phyloP scores from a whole-genome alignment of 2,797 vertebrate species.

The Xerus rutilus region DNA sequence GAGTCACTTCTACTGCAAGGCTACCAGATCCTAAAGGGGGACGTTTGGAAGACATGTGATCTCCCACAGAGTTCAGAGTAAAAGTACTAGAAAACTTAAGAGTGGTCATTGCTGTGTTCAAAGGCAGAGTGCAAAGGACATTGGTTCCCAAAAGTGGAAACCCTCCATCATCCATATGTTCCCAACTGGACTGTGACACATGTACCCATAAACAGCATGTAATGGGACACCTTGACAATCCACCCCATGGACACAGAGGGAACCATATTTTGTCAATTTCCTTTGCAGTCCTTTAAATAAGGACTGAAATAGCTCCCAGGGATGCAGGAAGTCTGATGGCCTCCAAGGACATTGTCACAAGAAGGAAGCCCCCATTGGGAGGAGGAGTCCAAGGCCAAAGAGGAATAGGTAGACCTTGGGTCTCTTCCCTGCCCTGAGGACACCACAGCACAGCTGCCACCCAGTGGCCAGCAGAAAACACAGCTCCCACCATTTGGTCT shows the following conservation, averaged over 20 bases:
- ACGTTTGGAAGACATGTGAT: background rate
- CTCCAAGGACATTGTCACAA: background rate
- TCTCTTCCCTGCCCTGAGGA: background rate
- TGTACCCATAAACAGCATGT: background rate
- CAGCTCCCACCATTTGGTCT: conserved; percentile 24
- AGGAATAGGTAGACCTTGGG: background rate
- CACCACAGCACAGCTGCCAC: background rate
- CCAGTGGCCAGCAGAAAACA: background rate
- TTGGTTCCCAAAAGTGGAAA: background rate
- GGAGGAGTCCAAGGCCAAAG: background rate
- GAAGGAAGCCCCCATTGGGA: conserved; percentile 43
- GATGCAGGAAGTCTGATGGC: background rate
- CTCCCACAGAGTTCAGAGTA: background rate
- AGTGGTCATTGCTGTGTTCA: background rate
- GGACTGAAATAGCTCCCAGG: background rate
- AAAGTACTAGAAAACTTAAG: background rate
- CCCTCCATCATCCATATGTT: background rate
- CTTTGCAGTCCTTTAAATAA: background rate
- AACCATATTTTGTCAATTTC: background rate
- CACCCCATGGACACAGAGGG: background rate
- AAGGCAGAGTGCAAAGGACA: conserved; percentile 1
- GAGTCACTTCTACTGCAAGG: background rate
- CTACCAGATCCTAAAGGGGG: background rate
- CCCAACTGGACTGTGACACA: background rate
- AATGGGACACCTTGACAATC: background rate